These are phyloP conservation scores for Bradynema listronoti DNA, from an alignment of 1,140 invertebrate genomes.

Conservation along the genomic window DNA sequence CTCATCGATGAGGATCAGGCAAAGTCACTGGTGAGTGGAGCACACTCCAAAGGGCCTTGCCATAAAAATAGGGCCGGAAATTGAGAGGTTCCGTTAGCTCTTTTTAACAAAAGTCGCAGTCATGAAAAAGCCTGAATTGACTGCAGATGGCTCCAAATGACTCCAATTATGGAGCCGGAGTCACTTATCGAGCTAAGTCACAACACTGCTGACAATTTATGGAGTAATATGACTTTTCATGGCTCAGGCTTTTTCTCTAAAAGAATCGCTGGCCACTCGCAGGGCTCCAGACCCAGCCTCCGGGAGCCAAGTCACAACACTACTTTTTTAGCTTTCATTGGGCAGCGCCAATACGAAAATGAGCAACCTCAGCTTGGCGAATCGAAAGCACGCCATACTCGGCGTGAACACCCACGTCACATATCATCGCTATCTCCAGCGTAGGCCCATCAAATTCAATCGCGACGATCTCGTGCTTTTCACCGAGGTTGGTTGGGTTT, in stretches of 20 bases:
- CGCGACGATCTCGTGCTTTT: conserved; percentile 48
- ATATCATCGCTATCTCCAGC: conserved; percentile 49
- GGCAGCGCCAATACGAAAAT: conserved; percentile 53
- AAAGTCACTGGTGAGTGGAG: conserved; percentile 46
- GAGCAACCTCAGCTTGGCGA: conserved; percentile 44
- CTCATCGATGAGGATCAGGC: conserved; percentile 55
- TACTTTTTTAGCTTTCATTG: conserved; percentile 47
- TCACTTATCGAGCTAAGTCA: too few relatives aligned
- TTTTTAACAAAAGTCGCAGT: not conserved
- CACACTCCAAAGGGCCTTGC: not conserved
- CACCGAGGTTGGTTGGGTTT: conserved; percentile 23
- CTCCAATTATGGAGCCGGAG: too few relatives aligned
- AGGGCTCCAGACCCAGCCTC: too few relatives aligned
- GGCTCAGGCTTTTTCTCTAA: too few relatives aligned
- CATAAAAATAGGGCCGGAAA: not conserved
- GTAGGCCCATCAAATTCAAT: conserved; percentile 46
- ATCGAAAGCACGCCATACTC: conserved; percentile 51
- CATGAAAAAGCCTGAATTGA: not conserved
- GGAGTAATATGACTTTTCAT: too few relatives aligned
- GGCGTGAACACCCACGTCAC: conserved; percentile 55
- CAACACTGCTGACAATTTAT: too few relatives aligned
- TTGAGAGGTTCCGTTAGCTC: not conserved
- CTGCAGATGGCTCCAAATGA: not conserved
- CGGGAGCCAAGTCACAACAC: too few relatives aligned
- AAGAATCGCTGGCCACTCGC: too few relatives aligned